A percentile compares a stretch with the other conserved stretches of the same genome.
Evolutionary conservation across 2,113 vertebrate genomes (phyloP).

Genomic region (Camelus bactrianus): DNA sequence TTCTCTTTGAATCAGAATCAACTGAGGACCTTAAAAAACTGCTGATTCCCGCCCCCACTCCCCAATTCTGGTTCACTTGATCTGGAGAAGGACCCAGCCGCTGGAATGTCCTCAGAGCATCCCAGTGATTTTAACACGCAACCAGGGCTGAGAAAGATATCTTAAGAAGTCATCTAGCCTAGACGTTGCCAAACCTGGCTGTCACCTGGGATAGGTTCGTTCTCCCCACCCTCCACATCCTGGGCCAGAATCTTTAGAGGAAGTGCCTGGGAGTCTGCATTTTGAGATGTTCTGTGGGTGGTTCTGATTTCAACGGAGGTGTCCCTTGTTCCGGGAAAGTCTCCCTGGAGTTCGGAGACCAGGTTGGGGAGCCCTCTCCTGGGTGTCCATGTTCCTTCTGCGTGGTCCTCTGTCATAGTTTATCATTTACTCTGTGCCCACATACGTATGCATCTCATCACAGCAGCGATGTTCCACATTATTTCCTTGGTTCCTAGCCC

Average conservation of each 20-base stretch:
- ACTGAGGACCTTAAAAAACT: not conserved
- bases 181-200: not conserved
- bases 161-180: not conserved
- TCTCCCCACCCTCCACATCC: accelerated
- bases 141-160: not conserved
- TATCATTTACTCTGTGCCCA: not conserved
- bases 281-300: not conserved
- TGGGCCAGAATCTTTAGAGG: not conserved
- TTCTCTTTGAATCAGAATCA: not conserved
- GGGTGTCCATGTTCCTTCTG: not conserved
- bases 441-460: too few relatives aligned
- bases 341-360: too few relatives aligned
- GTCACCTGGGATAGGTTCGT: not conserved
- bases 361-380: not conserved
- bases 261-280: too few relatives aligned
- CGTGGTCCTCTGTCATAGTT: accelerated
- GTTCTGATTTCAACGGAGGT: not conserved
- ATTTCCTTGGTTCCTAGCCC: not conserved
- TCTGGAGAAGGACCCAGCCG: accelerated
- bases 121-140: accelerated
- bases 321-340: not conserved
- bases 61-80: not conserved
- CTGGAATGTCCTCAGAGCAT: not conserved
- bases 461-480: accelerated
- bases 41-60: not conserved